Evolutionary conservation across 2,113 vertebrate species (phyloP), one percentile per base, ranked within the genome.

Genomic region (Lethenteron reissneri): DNA sequence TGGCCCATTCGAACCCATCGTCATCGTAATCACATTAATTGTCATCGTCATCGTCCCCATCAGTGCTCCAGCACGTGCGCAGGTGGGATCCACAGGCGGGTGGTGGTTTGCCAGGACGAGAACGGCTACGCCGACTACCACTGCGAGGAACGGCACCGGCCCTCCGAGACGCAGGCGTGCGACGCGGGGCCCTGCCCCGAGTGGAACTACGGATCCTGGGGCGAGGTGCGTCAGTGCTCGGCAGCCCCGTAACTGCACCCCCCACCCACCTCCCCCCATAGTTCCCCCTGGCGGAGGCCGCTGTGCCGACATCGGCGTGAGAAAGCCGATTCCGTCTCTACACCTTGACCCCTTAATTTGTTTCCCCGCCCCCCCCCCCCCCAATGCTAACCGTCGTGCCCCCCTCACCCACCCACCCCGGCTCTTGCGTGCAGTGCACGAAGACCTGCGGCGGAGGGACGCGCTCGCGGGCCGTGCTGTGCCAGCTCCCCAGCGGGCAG

Each of bases 11-110:
- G 41, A 41, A 41, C 41, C 2, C 41, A 41, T 41, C 41, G 41
- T 41, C 41, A 41, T 41, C 41, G 41, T 41, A 41, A 41, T 41
- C 41, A 41, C 41, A 6, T 41, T 41, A n/a, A 41, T 41, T 6
- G 41, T 41, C 41, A 5, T 41, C 41, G 41, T 75, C 41, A 41
- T 41, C 41, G 6, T 41, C 41, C 41, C 4, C 41, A 41, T 41
- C 80, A 97, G 92, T 97, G 92, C 74, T 97, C 92, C 75, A 88
- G 87, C 77, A 91, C 89, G 68, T 97, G 92, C 74, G 85, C 81
- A 8, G 84, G 83, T 56, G 92, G 92, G 70, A 83, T 89, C 76
- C 90, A 92, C 73, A 86, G 62, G n/a, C 81, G 92, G 41, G 90
- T 83, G 72, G 92, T 97, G 69, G 90, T 97, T 59, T 97, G 92